A percentile compares a stretch with the other conserved stretches of the same genome.
phyloP scores from a whole-genome alignment of 2,797 vertebrate species.

The Etheostoma nigrum region DNA sequence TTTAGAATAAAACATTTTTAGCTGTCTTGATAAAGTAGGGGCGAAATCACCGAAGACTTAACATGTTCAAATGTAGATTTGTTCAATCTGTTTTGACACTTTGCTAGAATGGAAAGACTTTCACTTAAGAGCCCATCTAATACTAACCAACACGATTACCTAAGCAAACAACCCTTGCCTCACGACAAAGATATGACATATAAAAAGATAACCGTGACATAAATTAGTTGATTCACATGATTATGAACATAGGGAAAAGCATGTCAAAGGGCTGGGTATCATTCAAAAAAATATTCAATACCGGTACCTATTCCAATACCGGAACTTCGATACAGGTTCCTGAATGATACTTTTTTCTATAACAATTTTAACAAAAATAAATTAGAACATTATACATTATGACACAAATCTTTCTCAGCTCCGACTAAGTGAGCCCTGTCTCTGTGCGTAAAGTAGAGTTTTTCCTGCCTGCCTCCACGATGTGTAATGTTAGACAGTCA shows the following conservation, averaged over 20 bases:
- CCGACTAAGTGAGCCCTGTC: no score
- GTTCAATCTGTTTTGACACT: background rate
- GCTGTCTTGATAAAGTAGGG: background rate
- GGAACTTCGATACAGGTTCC: no score
- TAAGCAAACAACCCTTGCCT: background rate
- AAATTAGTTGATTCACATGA: constrained; percentile 6
- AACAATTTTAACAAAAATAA: no score
- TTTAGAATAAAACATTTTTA: background rate
- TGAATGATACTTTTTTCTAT: no score
- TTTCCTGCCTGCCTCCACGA: no score
- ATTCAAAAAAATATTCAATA: no score
- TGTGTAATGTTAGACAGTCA: no score
- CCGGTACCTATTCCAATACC: no score
- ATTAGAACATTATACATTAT: no score
- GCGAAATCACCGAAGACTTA: background rate
- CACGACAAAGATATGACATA: background rate
- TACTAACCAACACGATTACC: constrained; percentile 11
- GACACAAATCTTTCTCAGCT: no score
- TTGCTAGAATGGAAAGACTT: constrained; percentile 16
- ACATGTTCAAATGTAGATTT: background rate
- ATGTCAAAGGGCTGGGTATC: no score
- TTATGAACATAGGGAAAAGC: background rate
- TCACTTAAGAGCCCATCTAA: constrained; percentile 21
- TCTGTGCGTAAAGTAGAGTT: no score
- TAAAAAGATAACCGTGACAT: background rate